Base-by-base conservation (phyloP, 2,113 vertebrate genomes). In the Vidua macroura region DNA sequence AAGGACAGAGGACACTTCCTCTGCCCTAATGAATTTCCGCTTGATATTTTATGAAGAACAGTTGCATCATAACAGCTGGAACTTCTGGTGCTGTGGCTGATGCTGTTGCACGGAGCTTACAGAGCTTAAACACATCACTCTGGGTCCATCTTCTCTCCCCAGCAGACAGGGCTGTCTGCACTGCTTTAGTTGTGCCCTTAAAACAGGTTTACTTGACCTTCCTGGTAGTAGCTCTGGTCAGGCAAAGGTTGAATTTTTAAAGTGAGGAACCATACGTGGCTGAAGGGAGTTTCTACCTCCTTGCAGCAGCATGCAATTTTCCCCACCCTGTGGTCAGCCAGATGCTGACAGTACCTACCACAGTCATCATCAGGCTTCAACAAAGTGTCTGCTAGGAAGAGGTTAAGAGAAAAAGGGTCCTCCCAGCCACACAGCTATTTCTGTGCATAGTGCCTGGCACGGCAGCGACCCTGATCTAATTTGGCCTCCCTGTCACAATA, bases 191-290 rank as follows among this genome's bases (percentile, higher is more conserved):
- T 63, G 30, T 41, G 35, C 46, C 23, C 37, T 41, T 78, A 14
- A 41, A 63, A 63, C 11, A n/a, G 23, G 10, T n/a, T 78, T 67
- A 7, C 30, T 56, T 6, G 2, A 15, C 28, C n/a, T 83, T 35
- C 49, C 30, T n/a, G 3, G 10, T 28, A n/a, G 35, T 22, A 52
- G 53, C 58, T 85, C 35, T 79, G 35, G 11, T n/a, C 4, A 2
- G 60, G 35, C 49, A 60, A 43, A 90, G 15, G 41, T 0, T 52
- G 74, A 73, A 53, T 14, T n/a, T 68, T 76, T 52, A 73, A 83
- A 90, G 52, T 1, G 2, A 69, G 19, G 30, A 83, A 17, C 48
- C 2, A 2, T 11, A 33, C 0, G 0, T 60, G 37, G 22, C 44
- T 64, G 7, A 37, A 84, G 37, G 52, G n/a, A 72, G 8, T 46